Evolutionary conservation across 2,113 vertebrate species (phyloP).

Genomic region (Barbus barbus): DNA sequence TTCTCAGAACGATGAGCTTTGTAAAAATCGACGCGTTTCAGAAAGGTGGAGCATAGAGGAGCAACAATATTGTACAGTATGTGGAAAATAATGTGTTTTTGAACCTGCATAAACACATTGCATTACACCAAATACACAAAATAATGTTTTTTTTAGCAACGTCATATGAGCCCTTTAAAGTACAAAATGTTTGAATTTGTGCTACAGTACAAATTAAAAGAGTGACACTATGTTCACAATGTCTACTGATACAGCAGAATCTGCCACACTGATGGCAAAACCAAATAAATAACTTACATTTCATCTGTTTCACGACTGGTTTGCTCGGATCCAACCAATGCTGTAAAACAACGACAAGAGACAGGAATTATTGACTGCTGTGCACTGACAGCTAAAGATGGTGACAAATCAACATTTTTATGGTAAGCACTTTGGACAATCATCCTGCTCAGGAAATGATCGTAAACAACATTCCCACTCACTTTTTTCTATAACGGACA

Average conservation of each 20-base stretch:
- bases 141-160: too few species aligned
- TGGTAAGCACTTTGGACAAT: not conserved
- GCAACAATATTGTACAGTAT: too few species aligned
- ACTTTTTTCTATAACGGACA: slow-evolving; percentile 18
- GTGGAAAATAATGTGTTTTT: too few species aligned
- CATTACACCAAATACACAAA: too few species aligned
- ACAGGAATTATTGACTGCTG: slow-evolving; percentile 9
- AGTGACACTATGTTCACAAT: not conserved
- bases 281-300: slow-evolving; percentile 84
- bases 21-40: too few species aligned
- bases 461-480: slow-evolving; percentile 1
- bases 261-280: not conserved
- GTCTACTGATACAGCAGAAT: not conserved
- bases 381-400: not conserved
- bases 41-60: too few species aligned
- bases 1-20: too few species aligned
- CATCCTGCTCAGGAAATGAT: slow-evolving; percentile 1
- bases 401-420: not conserved
- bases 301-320: slow-evolving; percentile 94
- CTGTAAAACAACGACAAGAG: slow-evolving; percentile 74
- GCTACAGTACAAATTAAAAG: too few species aligned
- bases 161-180: too few species aligned
- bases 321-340: slow-evolving; percentile 99
- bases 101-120: too few species aligned
- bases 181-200: not conserved